Evolutionary conservation across 2,888 invertebrate genomes (phyloP), one percentile per base, ranked within the genome.

Genomic region (Cremastobaeus sp.): DNA sequence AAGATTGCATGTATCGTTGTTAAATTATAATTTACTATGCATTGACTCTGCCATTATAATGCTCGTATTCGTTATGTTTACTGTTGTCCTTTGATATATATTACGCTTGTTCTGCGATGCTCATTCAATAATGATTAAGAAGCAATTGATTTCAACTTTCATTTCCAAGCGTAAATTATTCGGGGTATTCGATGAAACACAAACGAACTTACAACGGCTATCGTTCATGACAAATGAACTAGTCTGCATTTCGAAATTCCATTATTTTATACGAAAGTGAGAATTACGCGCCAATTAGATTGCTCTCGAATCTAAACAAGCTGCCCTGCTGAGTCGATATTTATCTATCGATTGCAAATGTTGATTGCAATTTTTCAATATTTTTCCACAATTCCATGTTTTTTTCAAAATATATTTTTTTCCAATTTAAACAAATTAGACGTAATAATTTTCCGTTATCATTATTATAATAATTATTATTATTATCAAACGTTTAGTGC

Each of bases 101-200:
- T 47, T 15, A 47, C 28, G 1, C 2, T 4, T 28, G 25, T 25
- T 14, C 37, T 15, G n/a, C 45, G 45, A 25, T 25, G 45, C 25
- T 20, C 15, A 12, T 32, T 34, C 12, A 34, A 48, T 34, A 48
- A 48, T 48, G 17, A 48, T 34, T 30, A 48, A 34, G 48, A 48
- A 48, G 34, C 34, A 34, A 48, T 48, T 48, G 48, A 48, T 48
- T 48, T 9, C 20, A 20, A 48, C 37, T 48, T 48, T 48, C 34
- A 48, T 34, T 34, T 34, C 30, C 34, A 20, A 48, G 20, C 34
- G 34, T 20, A 34, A 32, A 48, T 48, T 12, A 34, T 48, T 48
- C 34, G 4, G 32, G 20, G 34, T 20, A 15, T 28, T 28, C 45
- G 34, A 34, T 34, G 48, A 34, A 48, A 17, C 9, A 15, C 32